These are phyloP conservation scores for Semicossyphus pulcher DNA, from an alignment of 2,113 vertebrate genomes.

Conservation along the genomic window DNA sequence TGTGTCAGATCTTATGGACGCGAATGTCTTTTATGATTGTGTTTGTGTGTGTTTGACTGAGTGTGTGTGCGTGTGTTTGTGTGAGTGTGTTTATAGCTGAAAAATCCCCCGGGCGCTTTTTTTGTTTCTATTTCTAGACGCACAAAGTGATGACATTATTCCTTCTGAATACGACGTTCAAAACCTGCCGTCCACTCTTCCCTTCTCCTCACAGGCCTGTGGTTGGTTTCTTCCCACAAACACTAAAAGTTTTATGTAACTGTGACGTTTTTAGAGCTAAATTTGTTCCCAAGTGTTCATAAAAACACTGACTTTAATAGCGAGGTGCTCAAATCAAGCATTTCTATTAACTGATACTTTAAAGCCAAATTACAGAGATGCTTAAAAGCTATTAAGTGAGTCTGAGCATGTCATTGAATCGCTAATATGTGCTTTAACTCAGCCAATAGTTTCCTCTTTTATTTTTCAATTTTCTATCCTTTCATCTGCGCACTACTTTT, in stretches of 20 bases:
- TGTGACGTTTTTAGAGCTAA: neutral
- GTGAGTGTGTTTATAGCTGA: neutral
- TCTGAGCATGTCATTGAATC: no score
- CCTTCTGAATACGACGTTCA: conserved; percentile 4
- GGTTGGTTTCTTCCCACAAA: neutral
- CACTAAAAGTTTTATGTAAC: conserved; percentile 16
- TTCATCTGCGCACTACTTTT: no score
- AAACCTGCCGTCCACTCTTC: conserved; percentile 9
- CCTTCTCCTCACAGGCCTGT: neutral
- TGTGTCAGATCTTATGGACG: conserved; percentile 24
- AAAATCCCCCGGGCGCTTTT: conserved; percentile 30
- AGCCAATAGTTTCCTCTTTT: neutral
- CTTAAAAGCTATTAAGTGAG: no score
- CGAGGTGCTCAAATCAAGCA: no score
- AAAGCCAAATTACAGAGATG: neutral
- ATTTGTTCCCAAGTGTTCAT: neutral
- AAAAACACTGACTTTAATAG: no score
- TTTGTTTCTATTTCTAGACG: conserved; percentile 46
- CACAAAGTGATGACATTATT: conserved; percentile 20
- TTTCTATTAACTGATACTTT: neutral
- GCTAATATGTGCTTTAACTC: neutral
- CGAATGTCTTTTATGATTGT: conserved; percentile 21
- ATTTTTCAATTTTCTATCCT: neutral
- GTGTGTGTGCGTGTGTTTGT: conserved; percentile 8
- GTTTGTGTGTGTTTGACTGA: neutral